These are phyloP conservation scores for Ochropleura leucogaster DNA, from an alignment of 2,888 invertebrate genomes.

Conservation along the genomic window DNA sequence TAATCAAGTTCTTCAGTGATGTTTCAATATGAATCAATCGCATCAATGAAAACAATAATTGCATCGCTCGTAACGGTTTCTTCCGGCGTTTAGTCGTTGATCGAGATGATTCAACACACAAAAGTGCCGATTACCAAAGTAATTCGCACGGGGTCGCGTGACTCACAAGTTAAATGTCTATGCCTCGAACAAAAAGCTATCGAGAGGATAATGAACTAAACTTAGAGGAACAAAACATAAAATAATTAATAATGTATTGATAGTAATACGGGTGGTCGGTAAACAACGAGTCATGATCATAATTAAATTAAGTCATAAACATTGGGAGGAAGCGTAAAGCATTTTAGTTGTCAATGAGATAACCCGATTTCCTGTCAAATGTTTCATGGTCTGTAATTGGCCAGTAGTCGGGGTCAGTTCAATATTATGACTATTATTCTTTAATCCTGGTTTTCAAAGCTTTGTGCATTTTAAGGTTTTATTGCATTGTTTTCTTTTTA, in stretches of 20 bases:
- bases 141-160: slow-evolving; percentile 53
- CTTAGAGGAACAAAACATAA: slow-evolving; percentile 31
- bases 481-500: neutral
- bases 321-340: slow-evolving; percentile 76
- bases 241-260: slow-evolving; percentile 36
- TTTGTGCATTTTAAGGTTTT: neutral
- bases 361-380: slow-evolving; percentile 84
- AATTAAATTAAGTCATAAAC: slow-evolving; percentile 72
- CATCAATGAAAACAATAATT: slow-evolving; percentile 49
- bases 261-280: slow-evolving; percentile 52
- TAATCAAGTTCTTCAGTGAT: slow-evolving; percentile 24
- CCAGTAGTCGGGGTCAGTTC: slow-evolving; percentile 28
- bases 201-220: slow-evolving; percentile 60
- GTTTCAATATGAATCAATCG: slow-evolving; percentile 45
- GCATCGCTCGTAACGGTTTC: slow-evolving; percentile 41
- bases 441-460: neutral
- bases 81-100: slow-evolving; percentile 43
- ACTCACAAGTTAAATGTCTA: slow-evolving; percentile 52
- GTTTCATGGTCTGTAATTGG: slow-evolving; percentile 65
- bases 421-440: slow-evolving; percentile 10
- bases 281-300: slow-evolving; percentile 57
- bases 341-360: slow-evolving; percentile 81
- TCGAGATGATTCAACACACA: slow-evolving; percentile 61
- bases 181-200: slow-evolving; percentile 31
- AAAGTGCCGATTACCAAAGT: slow-evolving; percentile 52